phyloP scores from a whole-genome alignment of 37 sponge, comb jelly and placozoan genomes.

The Axinella damicornis region DNA sequence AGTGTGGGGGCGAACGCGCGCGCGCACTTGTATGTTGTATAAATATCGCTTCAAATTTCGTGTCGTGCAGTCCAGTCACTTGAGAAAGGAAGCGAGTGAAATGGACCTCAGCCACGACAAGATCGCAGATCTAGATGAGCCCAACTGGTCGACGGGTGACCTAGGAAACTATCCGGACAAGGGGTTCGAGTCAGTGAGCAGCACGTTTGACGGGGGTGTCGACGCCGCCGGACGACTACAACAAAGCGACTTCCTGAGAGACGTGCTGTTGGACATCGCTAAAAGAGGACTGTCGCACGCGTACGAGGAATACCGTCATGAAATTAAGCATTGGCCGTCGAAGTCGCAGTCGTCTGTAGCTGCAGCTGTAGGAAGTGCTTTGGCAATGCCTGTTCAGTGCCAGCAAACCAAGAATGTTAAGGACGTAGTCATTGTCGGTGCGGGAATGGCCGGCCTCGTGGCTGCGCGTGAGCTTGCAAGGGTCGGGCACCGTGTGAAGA shows the following conservation, averaged over 20 bases:
- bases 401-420: constrained; percentile 34
- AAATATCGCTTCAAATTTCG: too few species aligned
- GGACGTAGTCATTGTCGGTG: constrained; percentile 52
- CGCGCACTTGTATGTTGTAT: too few species aligned
- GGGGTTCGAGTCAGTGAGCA: too few species aligned
- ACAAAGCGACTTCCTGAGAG: constrained; percentile 52
- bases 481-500: constrained; percentile 65
- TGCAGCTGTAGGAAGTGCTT: too few species aligned
- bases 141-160: constrained; percentile 44
- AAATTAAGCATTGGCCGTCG: too few species aligned
- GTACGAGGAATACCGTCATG: constrained; percentile 38
- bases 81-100: too few species aligned
- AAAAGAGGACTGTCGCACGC: constrained; percentile 44
- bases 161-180: too few species aligned
- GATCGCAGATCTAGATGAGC: constrained; percentile 35
- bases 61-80: too few species aligned
- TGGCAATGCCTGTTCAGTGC: not conserved
- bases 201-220: too few species aligned
- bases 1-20: too few species aligned
- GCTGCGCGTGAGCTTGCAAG: constrained; percentile 58
- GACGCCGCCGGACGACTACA: too few species aligned
- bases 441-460: constrained; percentile 48
- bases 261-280: constrained; percentile 40
- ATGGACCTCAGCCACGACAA: too few species aligned
- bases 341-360: not conserved